These are phyloP conservation scores for Beroe forskalii DNA, from an alignment of 37 sponge, comb jelly and placozoan genomes.

Conservation along the genomic window DNA sequence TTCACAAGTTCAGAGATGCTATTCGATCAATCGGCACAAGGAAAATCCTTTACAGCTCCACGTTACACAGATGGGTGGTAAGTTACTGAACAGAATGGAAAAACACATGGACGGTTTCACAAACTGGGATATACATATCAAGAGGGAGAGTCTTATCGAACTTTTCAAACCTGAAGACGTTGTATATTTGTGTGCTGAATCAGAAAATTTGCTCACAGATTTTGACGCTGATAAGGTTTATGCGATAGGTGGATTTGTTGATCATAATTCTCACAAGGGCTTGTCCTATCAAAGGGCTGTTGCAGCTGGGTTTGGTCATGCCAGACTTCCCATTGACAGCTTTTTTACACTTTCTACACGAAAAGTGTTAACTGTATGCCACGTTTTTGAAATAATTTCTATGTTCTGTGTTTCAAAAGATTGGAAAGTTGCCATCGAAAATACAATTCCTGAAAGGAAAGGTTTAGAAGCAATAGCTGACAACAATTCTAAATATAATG, in stretches of 20 bases:
- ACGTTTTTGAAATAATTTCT: conserved; percentile 45
- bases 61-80: conserved; percentile 1
- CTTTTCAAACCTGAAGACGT: neutral
- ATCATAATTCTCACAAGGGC: conserved; percentile 57
- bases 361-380: conserved; percentile 47
- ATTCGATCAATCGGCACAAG: conserved; percentile 23
- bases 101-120: neutral
- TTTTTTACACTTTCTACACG: conserved; percentile 41
- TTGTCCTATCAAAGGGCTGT: neutral
- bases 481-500: too few relatives aligned
- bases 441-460: conserved; percentile 33
- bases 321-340: conserved; percentile 37
- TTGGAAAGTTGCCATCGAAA: conserved; percentile 15
- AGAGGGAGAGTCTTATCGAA: neutral
- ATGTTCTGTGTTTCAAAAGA: neutral
- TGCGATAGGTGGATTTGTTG: conserved; percentile 62
- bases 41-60: conserved; percentile 19
- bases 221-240: conserved; percentile 38
- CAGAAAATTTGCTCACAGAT: conserved; percentile 10
- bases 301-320: conserved; percentile 43
- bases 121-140: conserved; percentile 59
- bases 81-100: neutral
- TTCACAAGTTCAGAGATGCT: conserved; percentile 29
- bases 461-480: conserved; percentile 35
- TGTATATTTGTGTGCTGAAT: conserved; percentile 58